These are phyloP conservation scores for Chrysemys picta DNA, from an alignment of 2,113 vertebrate species.

Conservation along the genomic window DNA sequence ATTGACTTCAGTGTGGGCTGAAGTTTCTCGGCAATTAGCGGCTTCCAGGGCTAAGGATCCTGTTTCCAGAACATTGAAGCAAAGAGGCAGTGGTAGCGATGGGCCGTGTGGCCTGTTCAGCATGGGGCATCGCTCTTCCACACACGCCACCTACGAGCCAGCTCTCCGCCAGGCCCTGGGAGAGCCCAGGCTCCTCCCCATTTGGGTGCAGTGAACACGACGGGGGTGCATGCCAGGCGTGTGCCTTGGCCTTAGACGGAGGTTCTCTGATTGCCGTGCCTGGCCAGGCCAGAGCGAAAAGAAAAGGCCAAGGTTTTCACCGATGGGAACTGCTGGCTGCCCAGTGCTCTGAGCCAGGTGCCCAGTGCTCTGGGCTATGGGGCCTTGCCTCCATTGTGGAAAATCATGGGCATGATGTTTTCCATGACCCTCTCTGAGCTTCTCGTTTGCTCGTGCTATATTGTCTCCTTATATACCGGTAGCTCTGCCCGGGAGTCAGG, in stretches of 20 bases:
- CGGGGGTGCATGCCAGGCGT: background rate
- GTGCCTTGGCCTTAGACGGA: background rate
- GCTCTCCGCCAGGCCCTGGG: background rate
- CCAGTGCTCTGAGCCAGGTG: background rate
- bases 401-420: accelerated
- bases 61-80: background rate
- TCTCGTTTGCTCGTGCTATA: accelerated
- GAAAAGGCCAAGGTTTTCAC: accelerated
- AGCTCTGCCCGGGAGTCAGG: conserved; percentile 31
- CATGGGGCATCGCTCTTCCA: background rate
- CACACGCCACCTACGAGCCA: background rate
- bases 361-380: background rate
- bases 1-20: background rate
- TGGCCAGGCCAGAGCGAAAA: background rate
- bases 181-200: background rate
- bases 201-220: too few species aligned
- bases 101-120: background rate
- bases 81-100: background rate
- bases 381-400: background rate
- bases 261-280: background rate
- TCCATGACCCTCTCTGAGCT: background rate
- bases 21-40: background rate
- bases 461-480: background rate
- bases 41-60: too few species aligned
- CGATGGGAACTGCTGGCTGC: background rate